These are phyloP conservation scores for Perca fluviatilis DNA, from an alignment of 2,113 vertebrate genomes.

Conservation along the genomic window DNA sequence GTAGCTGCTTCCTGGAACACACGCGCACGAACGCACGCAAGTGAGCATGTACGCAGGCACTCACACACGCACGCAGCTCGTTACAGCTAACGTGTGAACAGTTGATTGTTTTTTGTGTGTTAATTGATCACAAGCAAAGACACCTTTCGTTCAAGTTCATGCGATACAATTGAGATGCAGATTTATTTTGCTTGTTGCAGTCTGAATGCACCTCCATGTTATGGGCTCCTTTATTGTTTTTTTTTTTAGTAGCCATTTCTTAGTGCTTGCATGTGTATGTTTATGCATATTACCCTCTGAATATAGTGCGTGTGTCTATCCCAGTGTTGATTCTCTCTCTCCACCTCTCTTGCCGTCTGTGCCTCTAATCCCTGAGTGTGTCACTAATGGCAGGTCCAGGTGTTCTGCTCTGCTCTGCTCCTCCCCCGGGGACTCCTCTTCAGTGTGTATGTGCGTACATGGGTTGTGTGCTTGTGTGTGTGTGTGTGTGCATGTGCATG, in stretches of 20 bases:
- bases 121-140: background rate
- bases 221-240: background rate
- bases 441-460: slow-evolving; percentile 36
- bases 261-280: slow-evolving; percentile 42
- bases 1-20: background rate
- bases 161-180: background rate
- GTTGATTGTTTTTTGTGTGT: background rate
- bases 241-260: slow-evolving; percentile 20
- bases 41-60: background rate
- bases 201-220: background rate
- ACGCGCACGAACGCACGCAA: too few relatives aligned
- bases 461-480: slow-evolving; percentile 22
- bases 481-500: background rate
- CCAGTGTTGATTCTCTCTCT: slow-evolving; percentile 68
- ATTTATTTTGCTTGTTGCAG: background rate
- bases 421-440: slow-evolving; percentile 71
- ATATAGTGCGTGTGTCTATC: slow-evolving; percentile 43
- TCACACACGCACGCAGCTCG: too few relatives aligned
- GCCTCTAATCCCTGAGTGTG: slow-evolving; percentile 83
- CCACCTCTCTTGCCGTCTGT: slow-evolving; percentile 80
- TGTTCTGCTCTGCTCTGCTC: slow-evolving; percentile 83
- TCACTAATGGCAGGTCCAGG: slow-evolving; percentile 88
- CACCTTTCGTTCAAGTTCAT: background rate
- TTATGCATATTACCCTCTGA: slow-evolving; percentile 56
- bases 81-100: background rate